Conservation (phyloP, 2,113 vertebrate species). For the Nerophis lumbriciformis region DNA sequence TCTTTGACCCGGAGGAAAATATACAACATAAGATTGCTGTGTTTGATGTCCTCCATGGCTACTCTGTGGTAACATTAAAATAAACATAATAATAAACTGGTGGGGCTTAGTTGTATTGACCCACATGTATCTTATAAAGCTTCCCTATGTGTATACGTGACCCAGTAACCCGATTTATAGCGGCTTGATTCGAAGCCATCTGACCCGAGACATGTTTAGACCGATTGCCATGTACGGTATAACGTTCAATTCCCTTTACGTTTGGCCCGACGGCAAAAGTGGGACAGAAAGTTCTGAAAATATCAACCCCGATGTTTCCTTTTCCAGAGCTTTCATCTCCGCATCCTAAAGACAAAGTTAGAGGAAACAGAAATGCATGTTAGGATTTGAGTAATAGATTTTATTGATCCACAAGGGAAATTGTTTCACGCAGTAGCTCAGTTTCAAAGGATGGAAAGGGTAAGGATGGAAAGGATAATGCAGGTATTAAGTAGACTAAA, state of each 20-base stretch:
- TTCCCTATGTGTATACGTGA: conserved; percentile 13
- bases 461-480: no score
- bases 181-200: conserved; percentile 9
- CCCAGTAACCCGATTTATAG: conserved; percentile 38
- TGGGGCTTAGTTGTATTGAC: not conserved
- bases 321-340: conserved; percentile 16
- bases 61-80: not conserved
- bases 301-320: conserved; percentile 32
- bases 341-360: conserved; percentile 14
- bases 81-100: not conserved
- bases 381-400: not conserved
- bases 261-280: conserved; percentile 35
- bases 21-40: not conserved
- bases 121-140: conserved; percentile 1
- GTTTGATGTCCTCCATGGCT: no score
- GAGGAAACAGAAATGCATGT: conserved; percentile 2
- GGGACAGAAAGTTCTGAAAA: conserved; percentile 39
- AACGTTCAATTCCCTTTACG: conserved; percentile 21
- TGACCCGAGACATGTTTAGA: conserved; percentile 18
- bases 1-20: not conserved
- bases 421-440: no score
- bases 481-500: no score
- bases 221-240: conserved; percentile 10
- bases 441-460: no score
- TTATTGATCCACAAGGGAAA: no score